These are phyloP conservation scores for Dryococelus australis DNA, from an alignment of 2,888 invertebrate species.

Conservation along the genomic window DNA sequence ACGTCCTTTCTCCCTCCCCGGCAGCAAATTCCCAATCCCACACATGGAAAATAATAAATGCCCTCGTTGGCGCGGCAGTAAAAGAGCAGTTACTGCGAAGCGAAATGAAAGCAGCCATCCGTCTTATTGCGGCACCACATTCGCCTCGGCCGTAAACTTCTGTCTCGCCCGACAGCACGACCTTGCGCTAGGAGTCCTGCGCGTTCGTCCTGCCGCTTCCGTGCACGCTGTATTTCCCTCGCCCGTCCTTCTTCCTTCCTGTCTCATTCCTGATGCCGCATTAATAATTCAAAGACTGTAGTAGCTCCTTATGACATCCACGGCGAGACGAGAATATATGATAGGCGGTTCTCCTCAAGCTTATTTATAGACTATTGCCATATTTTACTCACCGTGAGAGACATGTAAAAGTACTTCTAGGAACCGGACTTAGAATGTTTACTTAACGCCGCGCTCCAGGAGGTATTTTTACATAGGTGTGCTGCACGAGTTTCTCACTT, in stretches of 20 bases:
- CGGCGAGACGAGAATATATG: background rate
- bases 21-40: too few relatives aligned
- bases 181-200: background rate
- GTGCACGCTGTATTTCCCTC: background rate
- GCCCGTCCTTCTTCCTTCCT: background rate
- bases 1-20: too few relatives aligned
- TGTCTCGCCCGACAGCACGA: background rate
- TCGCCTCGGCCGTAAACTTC: background rate
- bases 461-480: too few relatives aligned
- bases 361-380: too few relatives aligned
- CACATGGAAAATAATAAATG: background rate
- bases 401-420: too few relatives aligned
- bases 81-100: background rate
- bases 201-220: too few relatives aligned
- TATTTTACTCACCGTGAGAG: too few relatives aligned
- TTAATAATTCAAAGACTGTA: conserved; percentile 3
- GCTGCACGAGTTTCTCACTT: too few relatives aligned
- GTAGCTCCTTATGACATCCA: conserved; percentile 16
- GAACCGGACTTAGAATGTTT: too few relatives aligned
- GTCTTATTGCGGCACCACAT: background rate
- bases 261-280: background rate
- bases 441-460: too few relatives aligned
- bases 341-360: background rate
- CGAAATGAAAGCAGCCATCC: background rate
- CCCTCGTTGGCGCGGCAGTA: background rate